Percentiles rank a stretch among this genome's conserved stretches.
phyloP scores from a whole-genome alignment of 2,113 vertebrate species.

The Ceratotherium simum region DNA sequence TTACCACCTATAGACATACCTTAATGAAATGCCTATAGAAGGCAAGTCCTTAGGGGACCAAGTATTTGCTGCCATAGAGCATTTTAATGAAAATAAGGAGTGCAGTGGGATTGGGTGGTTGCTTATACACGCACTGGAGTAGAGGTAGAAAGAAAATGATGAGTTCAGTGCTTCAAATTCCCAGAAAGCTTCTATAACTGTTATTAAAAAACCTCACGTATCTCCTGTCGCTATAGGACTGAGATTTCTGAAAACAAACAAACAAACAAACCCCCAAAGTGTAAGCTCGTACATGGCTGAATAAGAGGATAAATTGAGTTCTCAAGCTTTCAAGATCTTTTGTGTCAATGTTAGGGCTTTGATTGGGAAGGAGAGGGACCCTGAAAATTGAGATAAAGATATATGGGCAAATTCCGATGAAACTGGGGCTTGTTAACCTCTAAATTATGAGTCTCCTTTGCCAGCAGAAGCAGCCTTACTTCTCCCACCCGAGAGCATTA shows the following conservation, averaged over 20 bases:
- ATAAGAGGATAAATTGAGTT: background rate
- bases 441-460: background rate
- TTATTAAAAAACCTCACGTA: background rate
- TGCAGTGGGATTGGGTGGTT: background rate
- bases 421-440: background rate
- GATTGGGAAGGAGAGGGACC: background rate
- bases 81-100: background rate
- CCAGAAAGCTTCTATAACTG: background rate
- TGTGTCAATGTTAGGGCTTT: background rate
- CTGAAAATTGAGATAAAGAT: background rate
- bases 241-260: background rate
- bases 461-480: background rate
- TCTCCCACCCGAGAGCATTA: background rate
- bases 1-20: background rate
- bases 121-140: background rate
- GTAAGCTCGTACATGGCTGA: background rate
- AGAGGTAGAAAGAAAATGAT: slow-evolving; percentile 20
- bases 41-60: background rate
- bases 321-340: background rate
- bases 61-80: background rate
- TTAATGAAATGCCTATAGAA: background rate
- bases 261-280: background rate
- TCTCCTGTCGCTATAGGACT: background rate
- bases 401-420: background rate
- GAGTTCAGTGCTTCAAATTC: background rate